These are phyloP conservation scores for Tryphoninae sp. DNA, from an alignment of 2,888 invertebrate genomes.

Conservation along the genomic window DNA sequence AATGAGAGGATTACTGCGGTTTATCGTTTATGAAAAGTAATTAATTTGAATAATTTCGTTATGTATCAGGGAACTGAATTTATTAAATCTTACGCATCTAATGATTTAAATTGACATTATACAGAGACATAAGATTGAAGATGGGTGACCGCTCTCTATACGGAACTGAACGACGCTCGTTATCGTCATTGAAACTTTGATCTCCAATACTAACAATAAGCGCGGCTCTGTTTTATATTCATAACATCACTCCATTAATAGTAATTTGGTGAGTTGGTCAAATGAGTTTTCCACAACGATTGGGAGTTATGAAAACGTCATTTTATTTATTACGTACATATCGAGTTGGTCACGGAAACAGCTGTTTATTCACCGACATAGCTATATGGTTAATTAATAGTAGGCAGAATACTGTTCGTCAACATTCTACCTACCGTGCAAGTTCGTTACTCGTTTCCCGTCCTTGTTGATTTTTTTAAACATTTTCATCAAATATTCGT, in stretches of 20 bases:
- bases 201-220: too few species aligned
- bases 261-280: too few species aligned
- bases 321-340: slow-evolving; percentile 71
- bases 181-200: too few species aligned
- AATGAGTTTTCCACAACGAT: slow-evolving; percentile 23
- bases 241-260: too few species aligned
- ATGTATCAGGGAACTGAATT: too few species aligned
- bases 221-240: too few species aligned
- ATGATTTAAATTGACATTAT: background rate
- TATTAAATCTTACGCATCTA: too few species aligned
- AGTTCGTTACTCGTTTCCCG: slow-evolving; percentile 76
- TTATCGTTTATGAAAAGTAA: too few species aligned
- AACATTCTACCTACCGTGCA: slow-evolving; percentile 46
- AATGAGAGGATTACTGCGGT: too few species aligned
- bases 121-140: background rate
- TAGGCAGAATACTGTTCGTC: slow-evolving; percentile 20
- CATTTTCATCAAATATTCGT: slow-evolving; percentile 34
- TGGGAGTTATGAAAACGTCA: slow-evolving; percentile 71
- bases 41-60: too few species aligned
- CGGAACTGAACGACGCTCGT: too few species aligned
- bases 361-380: slow-evolving; percentile 69
- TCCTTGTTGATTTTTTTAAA: slow-evolving; percentile 27
- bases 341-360: slow-evolving; percentile 67
- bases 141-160: too few species aligned
- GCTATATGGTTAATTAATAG: slow-evolving; percentile 62